A percentile compares a stretch with the other conserved stretches of the same genome.
Evolutionary conservation across 2,113 vertebrate species (phyloP).

Genomic region (Corapipo altera): DNA sequence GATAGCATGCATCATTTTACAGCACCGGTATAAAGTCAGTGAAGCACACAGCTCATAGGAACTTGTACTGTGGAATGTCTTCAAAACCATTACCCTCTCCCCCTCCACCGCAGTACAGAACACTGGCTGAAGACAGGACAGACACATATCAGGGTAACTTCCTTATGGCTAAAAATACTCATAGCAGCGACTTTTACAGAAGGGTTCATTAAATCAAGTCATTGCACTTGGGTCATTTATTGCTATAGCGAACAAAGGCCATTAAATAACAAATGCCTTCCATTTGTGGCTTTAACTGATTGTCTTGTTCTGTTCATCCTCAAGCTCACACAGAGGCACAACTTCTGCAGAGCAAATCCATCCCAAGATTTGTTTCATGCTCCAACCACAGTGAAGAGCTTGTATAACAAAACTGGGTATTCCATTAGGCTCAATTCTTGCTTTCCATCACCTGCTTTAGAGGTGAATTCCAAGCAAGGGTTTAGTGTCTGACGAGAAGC

Average conservation of each 20-base stretch:
- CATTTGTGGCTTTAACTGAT: conserved; percentile 64
- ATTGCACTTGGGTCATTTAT: conserved; percentile 83
- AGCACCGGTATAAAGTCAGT: conserved; percentile 73
- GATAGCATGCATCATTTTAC: conserved; percentile 68
- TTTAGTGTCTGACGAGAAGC: not conserved
- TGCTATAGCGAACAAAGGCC: conserved; percentile 78
- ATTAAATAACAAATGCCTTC: conserved; percentile 57
- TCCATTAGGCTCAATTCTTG: not conserved
- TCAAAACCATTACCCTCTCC: conserved; percentile 8
- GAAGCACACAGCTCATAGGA: conserved; percentile 48
- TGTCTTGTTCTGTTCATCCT: conserved; percentile 63
- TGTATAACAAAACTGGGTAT: not conserved
- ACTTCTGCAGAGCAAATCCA: not conserved
- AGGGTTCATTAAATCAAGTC: conserved; percentile 71
- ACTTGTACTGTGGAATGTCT: conserved; percentile 71
- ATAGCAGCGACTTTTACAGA: conserved; percentile 74
- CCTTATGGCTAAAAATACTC: conserved; percentile 69
- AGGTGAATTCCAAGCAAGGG: not conserved
- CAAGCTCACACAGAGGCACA: conserved; percentile 35
- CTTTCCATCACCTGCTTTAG: not conserved
- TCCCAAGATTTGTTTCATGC: not conserved
- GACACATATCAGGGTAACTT: conserved; percentile 27
- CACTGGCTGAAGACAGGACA: conserved; percentile 52
- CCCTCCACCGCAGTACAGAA: conserved; percentile 32
- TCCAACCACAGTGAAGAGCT: conserved; percentile 42